These are phyloP conservation scores for Apotomis betuletana DNA, from an alignment of 2,888 invertebrate species.

Conservation along the genomic window DNA sequence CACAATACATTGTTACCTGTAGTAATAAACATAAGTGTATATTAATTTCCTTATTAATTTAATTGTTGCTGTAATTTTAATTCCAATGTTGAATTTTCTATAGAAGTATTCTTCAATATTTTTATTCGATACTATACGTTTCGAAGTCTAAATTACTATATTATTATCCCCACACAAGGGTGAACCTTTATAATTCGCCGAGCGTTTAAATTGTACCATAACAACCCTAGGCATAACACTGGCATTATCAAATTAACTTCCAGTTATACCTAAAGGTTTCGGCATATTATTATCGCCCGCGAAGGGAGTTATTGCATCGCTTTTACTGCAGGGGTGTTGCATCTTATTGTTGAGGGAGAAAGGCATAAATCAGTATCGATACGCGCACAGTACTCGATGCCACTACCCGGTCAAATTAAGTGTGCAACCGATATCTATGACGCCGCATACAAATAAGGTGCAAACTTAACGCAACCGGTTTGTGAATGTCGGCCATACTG, in stretches of 20 bases:
- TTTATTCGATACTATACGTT: neutral
- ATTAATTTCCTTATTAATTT: neutral
- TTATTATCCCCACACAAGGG: constrained; percentile 22
- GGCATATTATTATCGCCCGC: constrained; percentile 53
- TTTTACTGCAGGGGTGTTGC: constrained; percentile 40
- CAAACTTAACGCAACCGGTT: too few species aligned
- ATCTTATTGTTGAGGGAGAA: constrained; percentile 32
- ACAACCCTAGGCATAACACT: constrained; percentile 31
- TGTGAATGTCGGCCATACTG: constrained; percentile 52
- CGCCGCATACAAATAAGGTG: too few species aligned
- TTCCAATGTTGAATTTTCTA: too few species aligned
- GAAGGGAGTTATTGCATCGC: constrained; percentile 54
- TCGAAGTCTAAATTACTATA: constrained; percentile 21
- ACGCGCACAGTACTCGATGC: constrained; percentile 41
- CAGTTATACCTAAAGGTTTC: constrained; percentile 43
- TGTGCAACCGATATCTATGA: too few species aligned
- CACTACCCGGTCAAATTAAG: constrained; percentile 30
- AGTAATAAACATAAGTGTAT: neutral
- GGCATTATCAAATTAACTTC: constrained; percentile 42
- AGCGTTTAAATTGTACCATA: constrained; percentile 38
- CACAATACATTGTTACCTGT: neutral
- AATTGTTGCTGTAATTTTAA: neutral
- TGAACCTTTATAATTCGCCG: constrained; percentile 24
- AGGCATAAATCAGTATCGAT: constrained; percentile 34
- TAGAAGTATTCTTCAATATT: neutral